phyloP scores from a whole-genome alignment of 2,888 invertebrate species.

The Nasonovia ribisnigri region DNA sequence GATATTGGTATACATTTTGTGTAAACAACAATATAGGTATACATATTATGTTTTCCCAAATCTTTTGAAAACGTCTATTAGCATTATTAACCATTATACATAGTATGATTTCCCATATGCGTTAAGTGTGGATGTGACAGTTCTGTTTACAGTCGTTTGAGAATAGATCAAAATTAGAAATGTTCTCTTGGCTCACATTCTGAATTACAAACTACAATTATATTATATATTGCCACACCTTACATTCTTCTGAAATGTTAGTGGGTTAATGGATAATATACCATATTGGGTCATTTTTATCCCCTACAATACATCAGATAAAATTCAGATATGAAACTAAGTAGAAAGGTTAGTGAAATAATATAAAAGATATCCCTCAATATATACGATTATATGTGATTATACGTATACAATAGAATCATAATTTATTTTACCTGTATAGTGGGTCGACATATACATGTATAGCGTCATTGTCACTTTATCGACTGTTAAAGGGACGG shows the following conservation, averaged over 20 bases:
- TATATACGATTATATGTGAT: background rate
- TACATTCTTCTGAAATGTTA: constrained; percentile 11
- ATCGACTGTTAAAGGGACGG: constrained; percentile 10
- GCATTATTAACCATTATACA: background rate
- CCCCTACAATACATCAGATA: background rate
- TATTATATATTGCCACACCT: constrained; percentile 38
- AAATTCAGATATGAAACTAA: constrained; percentile 16
- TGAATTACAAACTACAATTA: background rate
- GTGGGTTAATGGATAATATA: constrained; percentile 39
- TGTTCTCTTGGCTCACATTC: background rate
- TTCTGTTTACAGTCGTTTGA: background rate
- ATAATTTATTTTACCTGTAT: constrained; percentile 47
- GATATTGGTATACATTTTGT: background rate
- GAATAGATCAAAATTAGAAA: background rate
- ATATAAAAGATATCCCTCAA: constrained; percentile 27
- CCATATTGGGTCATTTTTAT: constrained; percentile 7
- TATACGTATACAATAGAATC: constrained; percentile 30
- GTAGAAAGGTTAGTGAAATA: background rate
- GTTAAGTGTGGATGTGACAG: no score
- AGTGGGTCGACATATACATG: background rate
- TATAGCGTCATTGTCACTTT: constrained; percentile 48
- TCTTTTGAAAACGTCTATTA: background rate
- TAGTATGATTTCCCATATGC: background rate
- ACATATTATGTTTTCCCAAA: background rate
- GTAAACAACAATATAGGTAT: background rate